Evolutionary conservation across 2,113 vertebrate genomes (phyloP).

Genomic region (Pseudorhombus dupliciocellatus): DNA sequence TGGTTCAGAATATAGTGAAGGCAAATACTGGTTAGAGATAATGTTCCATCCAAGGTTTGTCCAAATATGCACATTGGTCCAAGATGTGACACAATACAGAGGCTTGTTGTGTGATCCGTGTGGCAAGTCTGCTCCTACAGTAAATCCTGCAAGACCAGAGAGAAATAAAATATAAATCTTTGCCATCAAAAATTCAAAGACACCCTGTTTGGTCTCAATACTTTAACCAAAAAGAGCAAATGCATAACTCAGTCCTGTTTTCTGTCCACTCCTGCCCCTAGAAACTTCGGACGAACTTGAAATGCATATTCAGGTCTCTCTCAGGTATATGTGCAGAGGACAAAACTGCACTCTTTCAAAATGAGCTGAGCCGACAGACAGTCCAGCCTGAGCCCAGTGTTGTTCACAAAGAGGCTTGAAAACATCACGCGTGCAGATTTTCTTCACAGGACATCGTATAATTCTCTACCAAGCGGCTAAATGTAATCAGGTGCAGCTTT

Average conservation of each 20-base stretch:
- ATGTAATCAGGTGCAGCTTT: constrained; percentile 52
- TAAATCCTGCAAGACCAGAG: background rate
- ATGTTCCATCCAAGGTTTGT: background rate
- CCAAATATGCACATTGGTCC: background rate
- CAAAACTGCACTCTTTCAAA: background rate
- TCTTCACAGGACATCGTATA: constrained; percentile 9
- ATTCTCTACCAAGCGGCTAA: constrained; percentile 38
- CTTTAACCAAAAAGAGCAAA: background rate
- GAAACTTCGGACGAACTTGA: background rate
- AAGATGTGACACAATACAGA: too few relatives aligned
- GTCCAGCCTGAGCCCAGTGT: constrained; percentile 2
- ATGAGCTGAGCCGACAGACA: constrained; percentile 3
- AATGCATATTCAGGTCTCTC: background rate
- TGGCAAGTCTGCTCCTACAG: background rate
- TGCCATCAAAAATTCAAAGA: background rate
- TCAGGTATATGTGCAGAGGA: background rate
- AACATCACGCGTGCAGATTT: constrained; percentile 25
- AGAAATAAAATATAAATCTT: background rate
- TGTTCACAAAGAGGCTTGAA: background rate
- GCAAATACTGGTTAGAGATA: background rate
- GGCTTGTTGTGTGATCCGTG: background rate
- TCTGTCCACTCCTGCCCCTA: too few relatives aligned
- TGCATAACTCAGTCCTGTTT: background rate
- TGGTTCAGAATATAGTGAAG: background rate
- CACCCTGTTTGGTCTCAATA: background rate